Percentiles rank a stretch among this genome's conserved stretches.
Conservation (phyloP, 2,113 vertebrate genomes). For the Hippopotamus amphibius region DNA sequence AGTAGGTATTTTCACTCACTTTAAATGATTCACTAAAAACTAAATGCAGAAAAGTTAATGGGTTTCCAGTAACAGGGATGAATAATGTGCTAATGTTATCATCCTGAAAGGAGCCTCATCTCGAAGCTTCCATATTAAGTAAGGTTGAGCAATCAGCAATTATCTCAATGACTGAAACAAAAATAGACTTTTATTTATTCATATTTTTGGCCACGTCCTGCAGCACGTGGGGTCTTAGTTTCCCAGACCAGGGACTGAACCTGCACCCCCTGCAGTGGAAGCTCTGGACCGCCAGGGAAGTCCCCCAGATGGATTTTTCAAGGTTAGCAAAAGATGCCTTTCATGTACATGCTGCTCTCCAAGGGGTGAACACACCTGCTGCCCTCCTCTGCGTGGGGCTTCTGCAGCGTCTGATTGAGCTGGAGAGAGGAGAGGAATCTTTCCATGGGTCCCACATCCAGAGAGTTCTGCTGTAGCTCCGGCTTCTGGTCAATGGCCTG, state of each 20-base stretch:
- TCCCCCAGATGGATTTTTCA: too few species aligned
- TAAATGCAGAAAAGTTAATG: background rate
- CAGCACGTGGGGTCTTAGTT: too few species aligned
- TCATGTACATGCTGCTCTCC: background rate
- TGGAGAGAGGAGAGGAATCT: constrained; percentile 81
- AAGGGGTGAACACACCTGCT: constrained; percentile 79
- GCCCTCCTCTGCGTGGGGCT: constrained; percentile 85
- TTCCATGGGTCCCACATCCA: constrained; percentile 81
- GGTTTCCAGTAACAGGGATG: background rate
- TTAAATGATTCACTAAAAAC: background rate
- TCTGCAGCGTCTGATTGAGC: constrained; percentile 89
- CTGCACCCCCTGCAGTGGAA: too few species aligned
- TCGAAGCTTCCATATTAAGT: background rate
- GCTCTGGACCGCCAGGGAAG: too few species aligned
- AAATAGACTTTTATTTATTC: background rate
- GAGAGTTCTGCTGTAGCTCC: constrained; percentile 77
- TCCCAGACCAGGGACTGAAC: too few species aligned
- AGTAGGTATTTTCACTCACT: background rate
- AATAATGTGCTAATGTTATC: rapidly evolving
- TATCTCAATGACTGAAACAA: background rate
- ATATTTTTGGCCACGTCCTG: too few species aligned
- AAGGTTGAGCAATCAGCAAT: rapidly evolving
- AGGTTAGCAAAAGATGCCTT: background rate
- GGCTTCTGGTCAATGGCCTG: constrained; percentile 80
- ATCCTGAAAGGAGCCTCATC: background rate